Percentiles rank a stretch among this genome's conserved stretches.
Conservation (phyloP, 1,140 invertebrate species). For the Cepaea nemoralis region DNA sequence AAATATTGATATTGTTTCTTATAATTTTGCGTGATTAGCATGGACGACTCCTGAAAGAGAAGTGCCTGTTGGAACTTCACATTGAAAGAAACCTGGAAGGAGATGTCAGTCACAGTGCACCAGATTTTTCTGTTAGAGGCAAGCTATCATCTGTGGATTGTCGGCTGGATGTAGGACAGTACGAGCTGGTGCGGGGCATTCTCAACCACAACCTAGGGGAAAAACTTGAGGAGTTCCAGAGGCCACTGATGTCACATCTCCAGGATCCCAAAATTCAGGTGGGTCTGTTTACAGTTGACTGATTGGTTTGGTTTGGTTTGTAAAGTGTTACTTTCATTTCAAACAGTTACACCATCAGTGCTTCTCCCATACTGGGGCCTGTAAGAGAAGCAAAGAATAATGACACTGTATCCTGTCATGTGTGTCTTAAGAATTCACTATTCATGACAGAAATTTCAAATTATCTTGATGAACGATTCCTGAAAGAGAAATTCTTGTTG, state of each 20-base stretch:
- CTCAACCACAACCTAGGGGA: constrained; percentile 94
- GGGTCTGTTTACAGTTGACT: constrained; percentile 9
- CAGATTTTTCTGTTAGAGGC: constrained; percentile 89
- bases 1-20: no score
- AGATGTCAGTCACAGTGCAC: constrained; percentile 80
- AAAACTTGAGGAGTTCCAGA: constrained; percentile 79
- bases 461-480: no score
- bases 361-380: no score
- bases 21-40: constrained; percentile 50
- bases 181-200: constrained; percentile 88
- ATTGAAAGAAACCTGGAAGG: constrained; percentile 87
- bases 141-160: constrained; percentile 87
- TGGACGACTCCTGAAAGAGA: constrained; percentile 79
- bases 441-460: no score
- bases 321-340: no score
- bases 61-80: constrained; percentile 83
- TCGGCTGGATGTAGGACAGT: constrained; percentile 87
- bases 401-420: no score
- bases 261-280: constrained; percentile 69
- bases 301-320: no score
- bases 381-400: no score
- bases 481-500: no score
- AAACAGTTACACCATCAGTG: no score
- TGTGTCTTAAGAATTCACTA: no score
- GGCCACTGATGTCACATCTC: constrained; percentile 66